phyloP scores from a whole-genome alignment of 2,113 vertebrate genomes.

The Polyodon spathula region DNA sequence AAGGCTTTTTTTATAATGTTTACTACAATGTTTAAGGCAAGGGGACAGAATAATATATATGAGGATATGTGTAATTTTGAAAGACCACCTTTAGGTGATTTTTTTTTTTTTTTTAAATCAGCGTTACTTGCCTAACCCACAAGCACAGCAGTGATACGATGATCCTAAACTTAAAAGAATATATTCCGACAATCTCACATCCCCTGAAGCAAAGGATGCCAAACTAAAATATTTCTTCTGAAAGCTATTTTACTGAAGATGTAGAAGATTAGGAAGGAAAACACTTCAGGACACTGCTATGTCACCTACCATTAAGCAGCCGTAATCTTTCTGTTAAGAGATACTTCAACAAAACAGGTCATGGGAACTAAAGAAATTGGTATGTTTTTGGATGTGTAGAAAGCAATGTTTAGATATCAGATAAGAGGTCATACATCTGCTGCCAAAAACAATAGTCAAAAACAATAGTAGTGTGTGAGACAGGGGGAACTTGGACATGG shows the following conservation, averaged over 20 bases:
- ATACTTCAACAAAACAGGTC: constrained; percentile 56
- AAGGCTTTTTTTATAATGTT: constrained; percentile 34
- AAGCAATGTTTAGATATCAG: constrained; percentile 12
- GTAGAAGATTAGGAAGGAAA: constrained; percentile 42
- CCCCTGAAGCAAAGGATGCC: constrained; percentile 43
- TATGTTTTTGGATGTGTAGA: constrained; percentile 14
- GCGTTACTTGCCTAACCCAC: constrained; percentile 30
- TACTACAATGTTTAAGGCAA: constrained; percentile 48
- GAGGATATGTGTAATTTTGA: constrained; percentile 47
- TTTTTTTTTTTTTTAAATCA: constrained; percentile 29
- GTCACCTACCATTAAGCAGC: constrained; percentile 56
- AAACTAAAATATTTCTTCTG: constrained; percentile 35
- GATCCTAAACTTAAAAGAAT: constrained; percentile 48
- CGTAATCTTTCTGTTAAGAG: constrained; percentile 50
- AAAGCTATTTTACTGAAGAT: constrained; percentile 51
- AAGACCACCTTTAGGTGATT: constrained; percentile 45
- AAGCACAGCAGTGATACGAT: constrained; percentile 18
- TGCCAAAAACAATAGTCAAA: neutral
- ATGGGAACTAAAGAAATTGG: constrained; percentile 21
- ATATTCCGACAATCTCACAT: constrained; percentile 52
- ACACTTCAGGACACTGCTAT: constrained; percentile 47
- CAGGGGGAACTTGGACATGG: neutral
- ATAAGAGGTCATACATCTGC: constrained; percentile 12
- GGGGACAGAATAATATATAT: constrained; percentile 47
- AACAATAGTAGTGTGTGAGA: neutral